A percentile compares a stretch with the other conserved stretches of the same genome.
These are phyloP conservation scores for Helicoverpa armigera DNA, from an alignment of 1,140 invertebrate species.

Conservation along the genomic window DNA sequence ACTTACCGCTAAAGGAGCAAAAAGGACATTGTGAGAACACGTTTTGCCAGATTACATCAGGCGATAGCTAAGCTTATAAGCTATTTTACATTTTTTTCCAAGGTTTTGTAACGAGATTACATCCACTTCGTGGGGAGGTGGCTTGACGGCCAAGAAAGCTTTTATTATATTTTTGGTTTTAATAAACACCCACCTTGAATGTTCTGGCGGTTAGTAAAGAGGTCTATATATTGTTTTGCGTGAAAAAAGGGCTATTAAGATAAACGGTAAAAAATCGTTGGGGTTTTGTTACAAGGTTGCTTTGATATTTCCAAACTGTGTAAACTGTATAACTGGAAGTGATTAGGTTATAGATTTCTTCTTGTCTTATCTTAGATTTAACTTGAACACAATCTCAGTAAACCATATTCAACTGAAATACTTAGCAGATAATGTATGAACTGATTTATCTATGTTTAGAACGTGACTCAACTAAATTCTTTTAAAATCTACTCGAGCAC, in stretches of 20 bases:
- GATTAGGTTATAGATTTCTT: too few species aligned
- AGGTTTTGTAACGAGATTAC: conserved; percentile 28
- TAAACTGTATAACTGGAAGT: too few species aligned
- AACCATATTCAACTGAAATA: too few species aligned
- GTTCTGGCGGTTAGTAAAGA: background rate
- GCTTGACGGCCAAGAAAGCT: conserved; percentile 2
- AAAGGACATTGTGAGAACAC: conserved; percentile 19
- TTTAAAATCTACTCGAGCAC: too few species aligned
- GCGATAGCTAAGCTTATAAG: conserved; percentile 15
- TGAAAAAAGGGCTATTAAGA: too few species aligned
- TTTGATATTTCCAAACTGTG: background rate
- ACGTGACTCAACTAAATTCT: too few species aligned
- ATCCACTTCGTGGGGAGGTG: conserved; percentile 4
- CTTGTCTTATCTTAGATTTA: too few species aligned
- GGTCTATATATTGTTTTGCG: background rate
- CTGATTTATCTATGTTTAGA: too few species aligned
- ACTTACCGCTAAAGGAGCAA: conserved; percentile 23
- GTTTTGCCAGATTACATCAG: conserved; percentile 32
- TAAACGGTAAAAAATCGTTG: too few species aligned
- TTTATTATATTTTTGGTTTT: conserved; percentile 25
- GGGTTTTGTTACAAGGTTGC: background rate
- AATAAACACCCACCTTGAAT: conserved; percentile 8
- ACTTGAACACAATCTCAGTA: too few species aligned
- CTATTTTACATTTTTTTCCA: conserved; percentile 35
- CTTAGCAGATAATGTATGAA: too few species aligned